Evolutionary conservation across 2,888 invertebrate species (phyloP).

Genomic region (Cataglyphis albicans): DNA sequence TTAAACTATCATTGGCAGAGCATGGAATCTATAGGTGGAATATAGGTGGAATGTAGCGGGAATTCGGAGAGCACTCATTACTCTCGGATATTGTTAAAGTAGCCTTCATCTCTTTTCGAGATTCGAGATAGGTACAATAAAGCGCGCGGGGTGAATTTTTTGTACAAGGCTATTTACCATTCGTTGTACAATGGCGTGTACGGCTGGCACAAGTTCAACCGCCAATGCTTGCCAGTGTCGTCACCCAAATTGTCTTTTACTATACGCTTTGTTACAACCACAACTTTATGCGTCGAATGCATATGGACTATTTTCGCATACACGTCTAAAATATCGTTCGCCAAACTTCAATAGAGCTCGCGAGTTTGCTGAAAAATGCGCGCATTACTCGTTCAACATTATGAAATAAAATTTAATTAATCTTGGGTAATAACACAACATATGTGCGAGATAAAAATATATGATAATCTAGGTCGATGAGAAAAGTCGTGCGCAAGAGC

Average conservation of each 20-base stretch:
- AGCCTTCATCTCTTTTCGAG: background rate
- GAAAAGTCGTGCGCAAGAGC: background rate
- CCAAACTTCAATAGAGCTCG: constrained; percentile 30
- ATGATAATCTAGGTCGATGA: background rate
- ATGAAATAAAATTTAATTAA: constrained; percentile 48
- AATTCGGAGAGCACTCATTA: constrained; percentile 37
- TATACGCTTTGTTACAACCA: constrained; percentile 40
- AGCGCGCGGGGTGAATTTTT: constrained; percentile 41
- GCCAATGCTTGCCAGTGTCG: constrained; percentile 53
- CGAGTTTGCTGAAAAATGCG: constrained; percentile 11
- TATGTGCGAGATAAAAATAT: background rate
- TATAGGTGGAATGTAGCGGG: background rate
- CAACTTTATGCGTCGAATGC: constrained; percentile 43
- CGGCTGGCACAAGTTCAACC: constrained; percentile 57
- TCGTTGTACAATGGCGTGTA: constrained; percentile 49
- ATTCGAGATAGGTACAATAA: constrained; percentile 39
- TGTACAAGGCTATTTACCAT: constrained; percentile 50
- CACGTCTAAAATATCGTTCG: constrained; percentile 17
- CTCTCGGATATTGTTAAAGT: background rate
- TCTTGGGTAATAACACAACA: background rate
- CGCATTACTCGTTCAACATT: background rate
- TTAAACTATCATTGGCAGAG: constrained; percentile 15
- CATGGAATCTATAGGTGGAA: constrained; percentile 42
- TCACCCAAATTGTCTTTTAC: constrained; percentile 53
- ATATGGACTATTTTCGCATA: constrained; percentile 15